phyloP scores from a whole-genome alignment of 2,888 invertebrate species.

The Danaus chrysippus region DNA sequence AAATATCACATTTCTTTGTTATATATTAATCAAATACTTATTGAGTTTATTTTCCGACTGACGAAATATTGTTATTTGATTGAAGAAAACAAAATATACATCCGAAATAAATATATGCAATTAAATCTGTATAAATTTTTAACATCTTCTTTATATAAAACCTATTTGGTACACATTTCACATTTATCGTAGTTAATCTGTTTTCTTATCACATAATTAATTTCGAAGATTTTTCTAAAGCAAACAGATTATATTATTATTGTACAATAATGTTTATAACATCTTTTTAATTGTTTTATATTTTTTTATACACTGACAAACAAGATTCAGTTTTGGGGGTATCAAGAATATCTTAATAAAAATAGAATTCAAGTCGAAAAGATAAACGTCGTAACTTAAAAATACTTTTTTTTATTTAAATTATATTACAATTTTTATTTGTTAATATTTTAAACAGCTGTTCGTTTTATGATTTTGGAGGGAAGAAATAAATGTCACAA shows the following conservation, averaged over 20 bases:
- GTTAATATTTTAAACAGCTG: background rate
- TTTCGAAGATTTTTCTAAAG: constrained; percentile 10
- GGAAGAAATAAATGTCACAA: no score
- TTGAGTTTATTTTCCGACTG: no score
- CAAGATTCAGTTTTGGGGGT: background rate
- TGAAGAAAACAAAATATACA: no score
- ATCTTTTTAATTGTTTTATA: constrained; percentile 13
- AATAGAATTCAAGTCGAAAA: background rate
- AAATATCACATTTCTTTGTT: no score
- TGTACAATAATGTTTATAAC: constrained; percentile 16
- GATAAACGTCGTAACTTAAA: background rate
- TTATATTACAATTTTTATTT: background rate
- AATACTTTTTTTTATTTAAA: background rate
- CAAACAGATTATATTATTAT: constrained; percentile 11
- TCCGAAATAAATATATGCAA: no score
- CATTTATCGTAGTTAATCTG: background rate
- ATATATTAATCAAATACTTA: no score
- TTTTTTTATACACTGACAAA: constrained; percentile 1
- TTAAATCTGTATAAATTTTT: no score
- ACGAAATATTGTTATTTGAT: no score
- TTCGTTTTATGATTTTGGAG: no score
- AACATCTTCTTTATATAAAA: no score
- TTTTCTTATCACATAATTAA: constrained; percentile 3
- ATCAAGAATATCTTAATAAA: background rate
- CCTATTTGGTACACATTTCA: no score